Percentiles rank a stretch among this genome's conserved stretches.
phyloP scores from a whole-genome alignment of 2,888 invertebrate genomes.

The Archips xylosteana region DNA sequence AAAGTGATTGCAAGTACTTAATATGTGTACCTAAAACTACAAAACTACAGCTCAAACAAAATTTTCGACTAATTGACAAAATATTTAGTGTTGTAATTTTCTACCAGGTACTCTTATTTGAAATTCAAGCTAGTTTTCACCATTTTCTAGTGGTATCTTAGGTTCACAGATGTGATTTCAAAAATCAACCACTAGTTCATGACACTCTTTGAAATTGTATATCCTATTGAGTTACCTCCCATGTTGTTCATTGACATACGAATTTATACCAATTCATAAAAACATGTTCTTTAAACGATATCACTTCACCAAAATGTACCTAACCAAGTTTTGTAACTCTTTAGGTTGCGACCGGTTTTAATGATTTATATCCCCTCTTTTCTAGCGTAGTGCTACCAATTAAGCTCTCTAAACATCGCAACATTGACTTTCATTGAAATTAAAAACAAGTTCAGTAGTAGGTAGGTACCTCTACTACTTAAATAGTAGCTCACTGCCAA shows the following conservation, averaged over 20 bases:
- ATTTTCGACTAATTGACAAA: too few species aligned
- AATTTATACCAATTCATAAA: slow-evolving; percentile 4
- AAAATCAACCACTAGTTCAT: not conserved
- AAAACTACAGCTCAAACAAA: too few species aligned
- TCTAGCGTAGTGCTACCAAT: slow-evolving; percentile 2
- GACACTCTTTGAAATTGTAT: not conserved
- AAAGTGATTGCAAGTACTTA: too few species aligned
- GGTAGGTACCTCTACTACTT: not conserved
- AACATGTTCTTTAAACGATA: not conserved
- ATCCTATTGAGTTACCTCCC: not conserved
- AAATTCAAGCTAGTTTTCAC: too few species aligned
- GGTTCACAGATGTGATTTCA: too few species aligned
- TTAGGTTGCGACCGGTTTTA: slow-evolving; percentile 1
- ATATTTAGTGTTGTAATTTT: too few species aligned
- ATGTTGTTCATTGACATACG: not conserved
- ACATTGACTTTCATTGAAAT: slow-evolving; percentile 28
- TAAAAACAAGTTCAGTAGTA: slow-evolving; percentile 23
- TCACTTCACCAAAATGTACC: not conserved
- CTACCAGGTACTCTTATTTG: too few species aligned
- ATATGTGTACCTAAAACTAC: too few species aligned
- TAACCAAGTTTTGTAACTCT: not conserved
- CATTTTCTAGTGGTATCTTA: too few species aligned
- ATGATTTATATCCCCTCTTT: slow-evolving; percentile 5
- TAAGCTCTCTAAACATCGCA: slow-evolving; percentile 21
- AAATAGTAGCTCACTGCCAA: slow-evolving; percentile 5